These are phyloP conservation scores for Xiphophorus maculatus DNA, from an alignment of 2,113 vertebrate genomes.

Conservation along the genomic window DNA sequence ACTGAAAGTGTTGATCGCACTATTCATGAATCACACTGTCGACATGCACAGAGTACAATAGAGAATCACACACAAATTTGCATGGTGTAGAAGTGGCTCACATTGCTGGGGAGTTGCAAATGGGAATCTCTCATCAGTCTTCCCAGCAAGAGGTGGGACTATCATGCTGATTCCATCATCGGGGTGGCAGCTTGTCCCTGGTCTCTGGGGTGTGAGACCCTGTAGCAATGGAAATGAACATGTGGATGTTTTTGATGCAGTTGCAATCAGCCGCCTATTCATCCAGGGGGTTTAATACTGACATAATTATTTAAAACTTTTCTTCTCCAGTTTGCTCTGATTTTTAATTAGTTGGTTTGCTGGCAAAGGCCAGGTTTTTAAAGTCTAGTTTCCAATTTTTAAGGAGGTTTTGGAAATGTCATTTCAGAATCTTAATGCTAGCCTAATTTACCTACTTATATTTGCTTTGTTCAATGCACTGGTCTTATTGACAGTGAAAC, in stretches of 20 bases:
- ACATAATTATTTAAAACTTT: neutral
- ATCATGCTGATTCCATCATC: conserved; percentile 80
- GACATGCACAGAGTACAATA: neutral
- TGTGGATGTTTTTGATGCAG: conserved; percentile 18
- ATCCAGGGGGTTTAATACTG: neutral
- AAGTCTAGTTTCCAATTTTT: too few relatives aligned
- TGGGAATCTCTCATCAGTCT: conserved; percentile 81
- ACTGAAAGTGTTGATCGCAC: conserved; percentile 31
- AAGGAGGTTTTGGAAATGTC: too few relatives aligned
- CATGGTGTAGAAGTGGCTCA: conserved; percentile 60
- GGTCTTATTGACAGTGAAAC: too few relatives aligned
- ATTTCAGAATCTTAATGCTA: too few relatives aligned
- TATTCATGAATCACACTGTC: conserved; percentile 48
- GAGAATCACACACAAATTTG: conserved; percentile 7
- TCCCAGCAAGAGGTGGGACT: conserved; percentile 74
- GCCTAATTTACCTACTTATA: neutral
- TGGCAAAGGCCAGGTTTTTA: too few relatives aligned
- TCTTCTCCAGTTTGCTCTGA: neutral
- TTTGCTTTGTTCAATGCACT: neutral
- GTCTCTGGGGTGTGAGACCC: conserved; percentile 59
- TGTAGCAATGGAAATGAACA: conserved; percentile 53
- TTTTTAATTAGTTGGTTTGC: neutral
- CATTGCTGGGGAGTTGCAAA: conserved; percentile 77
- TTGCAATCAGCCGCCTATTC: neutral
- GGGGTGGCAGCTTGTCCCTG: conserved; percentile 62